Evolutionary conservation across 2,113 vertebrate species (phyloP).

Genomic region (Hemiprocne comata): DNA sequence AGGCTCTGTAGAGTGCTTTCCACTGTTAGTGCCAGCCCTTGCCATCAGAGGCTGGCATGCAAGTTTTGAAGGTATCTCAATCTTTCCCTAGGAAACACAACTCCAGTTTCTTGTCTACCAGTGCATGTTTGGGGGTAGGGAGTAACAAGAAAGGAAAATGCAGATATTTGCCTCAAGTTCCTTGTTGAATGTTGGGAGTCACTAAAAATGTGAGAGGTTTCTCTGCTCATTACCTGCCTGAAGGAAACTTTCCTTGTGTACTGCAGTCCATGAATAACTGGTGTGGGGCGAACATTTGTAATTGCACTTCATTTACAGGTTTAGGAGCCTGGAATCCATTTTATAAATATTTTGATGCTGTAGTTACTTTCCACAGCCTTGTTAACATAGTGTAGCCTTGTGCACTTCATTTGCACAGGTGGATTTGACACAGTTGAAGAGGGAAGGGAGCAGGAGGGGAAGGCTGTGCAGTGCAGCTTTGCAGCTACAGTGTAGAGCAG

Average conservation of each 20-base stretch:
- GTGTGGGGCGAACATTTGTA: background rate
- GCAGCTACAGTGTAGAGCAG: background rate
- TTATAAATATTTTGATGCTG: background rate
- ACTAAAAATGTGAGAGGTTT: background rate
- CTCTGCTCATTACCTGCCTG: background rate
- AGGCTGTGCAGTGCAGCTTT: background rate
- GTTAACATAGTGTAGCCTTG: background rate
- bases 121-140: background rate
- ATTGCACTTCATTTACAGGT: background rate
- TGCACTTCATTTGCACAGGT: background rate
- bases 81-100: background rate
- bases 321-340: background rate
- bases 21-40: background rate
- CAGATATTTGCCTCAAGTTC: background rate
- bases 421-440: background rate
- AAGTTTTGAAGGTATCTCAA: background rate
- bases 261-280: background rate
- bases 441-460: background rate
- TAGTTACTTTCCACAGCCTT: background rate
- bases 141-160: background rate
- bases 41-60: background rate
- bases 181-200: background rate
- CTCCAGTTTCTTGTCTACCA: background rate
- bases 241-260: background rate
- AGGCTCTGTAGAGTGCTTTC: background rate